Evolutionary conservation across 2,888 invertebrate species (phyloP), one percentile per base, ranked within the genome.

Genomic region (Branchellion lobata): DNA sequence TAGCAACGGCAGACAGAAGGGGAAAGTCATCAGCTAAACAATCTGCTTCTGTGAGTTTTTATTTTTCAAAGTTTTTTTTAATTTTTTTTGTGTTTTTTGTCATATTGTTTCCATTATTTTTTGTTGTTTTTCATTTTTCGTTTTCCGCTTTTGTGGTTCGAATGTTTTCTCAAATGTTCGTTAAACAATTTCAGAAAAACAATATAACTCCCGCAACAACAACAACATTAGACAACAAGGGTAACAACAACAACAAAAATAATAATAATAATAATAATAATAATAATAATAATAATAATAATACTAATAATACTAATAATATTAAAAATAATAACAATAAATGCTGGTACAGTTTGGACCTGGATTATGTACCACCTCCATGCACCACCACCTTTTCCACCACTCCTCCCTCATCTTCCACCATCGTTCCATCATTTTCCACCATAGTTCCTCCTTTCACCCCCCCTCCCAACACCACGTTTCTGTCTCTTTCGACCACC

Each of bases 341-440:
- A 81, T 86, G 85, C 21, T 90, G 88, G 90, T 87, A 86, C 80
- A 89, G 89, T 84, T 84, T 89, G 29, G 88, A 89, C 84, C 86
- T 86, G 76, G 88, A 88, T 78, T 87, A 89, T n/a, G n/a, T n/a
- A n/a, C n/a, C n/a, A n/a, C n/a, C n/a, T n/a, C n/a, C n/a, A n/a
- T n/a, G n/a, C 18, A 78, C 82, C 34, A 92, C 93, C 27, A 3
- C 3, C 69, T 27, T 21, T 21, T 27, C n/a, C n/a, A 65, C 31
- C 24, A 27, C 31, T 1, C 57, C 40, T 90, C 91, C 92, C 89
- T 94, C 94, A 89, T 94, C 94, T 90, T 94, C 94, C 84, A 94
- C 94, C 90, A 91, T 94, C 86, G 94, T 94, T 84, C 94, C 94
- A 88, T 94, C 94, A 86, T 93, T 95, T 89, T 94, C 95, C 82